Conservation (phyloP, 64 coral and sea anemone species). For the Platygyra sinensis region DNA sequence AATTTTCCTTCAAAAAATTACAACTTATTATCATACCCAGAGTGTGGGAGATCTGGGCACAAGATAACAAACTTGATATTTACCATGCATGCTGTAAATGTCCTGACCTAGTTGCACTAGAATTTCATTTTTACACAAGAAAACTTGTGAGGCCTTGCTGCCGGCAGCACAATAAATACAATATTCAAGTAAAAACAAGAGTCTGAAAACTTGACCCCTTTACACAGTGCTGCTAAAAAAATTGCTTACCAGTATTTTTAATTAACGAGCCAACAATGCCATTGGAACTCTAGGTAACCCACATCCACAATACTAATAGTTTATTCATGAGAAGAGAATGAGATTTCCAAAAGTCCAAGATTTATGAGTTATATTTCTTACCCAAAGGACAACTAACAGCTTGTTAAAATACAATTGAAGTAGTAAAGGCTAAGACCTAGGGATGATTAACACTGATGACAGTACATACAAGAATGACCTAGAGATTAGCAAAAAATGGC, state of each 20-base stretch:
- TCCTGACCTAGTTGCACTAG: not conserved
- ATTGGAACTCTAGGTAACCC: too few species aligned
- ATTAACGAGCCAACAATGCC: not conserved
- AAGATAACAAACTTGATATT: not conserved
- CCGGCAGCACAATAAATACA: slow-evolving; percentile 28
- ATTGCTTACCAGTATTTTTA: not conserved
- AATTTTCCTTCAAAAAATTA: not conserved
- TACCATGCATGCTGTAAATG: not conserved
- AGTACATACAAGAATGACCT: too few species aligned
- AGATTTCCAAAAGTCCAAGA: too few species aligned
- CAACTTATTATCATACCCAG: not conserved
- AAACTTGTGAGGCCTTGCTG: not conserved
- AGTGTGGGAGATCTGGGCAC: not conserved
- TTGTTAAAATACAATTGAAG: too few species aligned
- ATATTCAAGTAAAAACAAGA: slow-evolving; percentile 1
- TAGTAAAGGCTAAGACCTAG: too few species aligned
- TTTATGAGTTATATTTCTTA: too few species aligned
- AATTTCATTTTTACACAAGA: not conserved
- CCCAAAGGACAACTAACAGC: too few species aligned
- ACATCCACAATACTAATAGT: too few species aligned
- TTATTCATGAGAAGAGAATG: too few species aligned
- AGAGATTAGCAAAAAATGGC: too few species aligned
- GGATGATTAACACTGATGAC: too few species aligned
- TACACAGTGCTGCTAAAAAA: not conserved
- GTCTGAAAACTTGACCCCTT: not conserved